Conservation (phyloP, 2,113 vertebrate genomes). For the Sinocyclocheilus anophthalmus region DNA sequence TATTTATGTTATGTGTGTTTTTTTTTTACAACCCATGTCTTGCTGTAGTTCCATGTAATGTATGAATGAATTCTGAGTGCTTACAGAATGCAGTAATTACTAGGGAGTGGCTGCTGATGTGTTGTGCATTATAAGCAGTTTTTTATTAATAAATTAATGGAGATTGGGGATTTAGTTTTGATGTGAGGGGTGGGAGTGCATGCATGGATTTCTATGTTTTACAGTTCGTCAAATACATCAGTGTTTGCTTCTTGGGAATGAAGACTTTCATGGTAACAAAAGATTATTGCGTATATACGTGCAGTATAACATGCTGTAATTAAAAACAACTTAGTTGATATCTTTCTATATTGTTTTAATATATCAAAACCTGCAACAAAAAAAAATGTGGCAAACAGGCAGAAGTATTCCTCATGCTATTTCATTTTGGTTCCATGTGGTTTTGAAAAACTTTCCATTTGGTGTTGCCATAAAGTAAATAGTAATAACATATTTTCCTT, state of each 20-base stretch:
- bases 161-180: conserved; percentile 55
- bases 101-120: conserved; percentile 53
- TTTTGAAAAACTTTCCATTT: too few relatives aligned
- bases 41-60: conserved; percentile 57
- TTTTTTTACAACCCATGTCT: conserved; percentile 49
- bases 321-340: too few relatives aligned
- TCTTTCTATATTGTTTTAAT: too few relatives aligned
- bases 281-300: too few relatives aligned
- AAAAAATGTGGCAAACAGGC: too few relatives aligned
- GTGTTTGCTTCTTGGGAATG: neutral
- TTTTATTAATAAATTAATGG: conserved; percentile 62
- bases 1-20: conserved; percentile 48
- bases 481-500: too few relatives aligned
- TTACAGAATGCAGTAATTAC: conserved; percentile 67
- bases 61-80: conserved; percentile 63
- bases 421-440: too few relatives aligned
- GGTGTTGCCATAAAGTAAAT: too few relatives aligned
- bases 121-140: conserved; percentile 70
- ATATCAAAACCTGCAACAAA: too few relatives aligned
- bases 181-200: conserved; percentile 53
- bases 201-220: conserved; percentile 43
- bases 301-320: too few relatives aligned
- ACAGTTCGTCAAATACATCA: conserved; percentile 34
- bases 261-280: neutral
- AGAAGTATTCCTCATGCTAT: too few relatives aligned